Conservation (phyloP, 2,797 vertebrate species). For the Centropyge bicolor region DNA sequence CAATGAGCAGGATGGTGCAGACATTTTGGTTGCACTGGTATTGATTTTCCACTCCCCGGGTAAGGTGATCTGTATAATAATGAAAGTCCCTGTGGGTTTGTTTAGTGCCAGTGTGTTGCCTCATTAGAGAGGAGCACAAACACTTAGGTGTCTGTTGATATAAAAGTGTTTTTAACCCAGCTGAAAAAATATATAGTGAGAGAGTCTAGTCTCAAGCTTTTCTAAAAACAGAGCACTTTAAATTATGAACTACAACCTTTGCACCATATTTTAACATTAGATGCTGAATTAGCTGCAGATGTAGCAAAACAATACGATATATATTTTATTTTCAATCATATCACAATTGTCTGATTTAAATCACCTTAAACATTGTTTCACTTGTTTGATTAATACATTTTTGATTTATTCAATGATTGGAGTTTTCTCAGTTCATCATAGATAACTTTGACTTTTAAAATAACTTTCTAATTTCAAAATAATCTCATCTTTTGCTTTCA, state of each 20-base stretch:
- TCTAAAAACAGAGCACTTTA: neutral
- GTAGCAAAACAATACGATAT: no score
- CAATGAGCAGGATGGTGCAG: conserved; percentile 42
- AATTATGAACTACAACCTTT: no score
- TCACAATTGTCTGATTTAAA: neutral
- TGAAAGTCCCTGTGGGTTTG: conserved; percentile 59
- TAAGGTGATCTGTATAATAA: conserved; percentile 79
- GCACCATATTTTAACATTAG: no score
- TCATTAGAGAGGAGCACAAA: conserved; percentile 6
- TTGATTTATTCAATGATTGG: neutral
- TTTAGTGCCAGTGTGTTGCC: conserved; percentile 15
- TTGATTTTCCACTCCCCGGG: conserved; percentile 81
- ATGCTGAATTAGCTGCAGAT: no score
- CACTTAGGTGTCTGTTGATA: conserved; percentile 8
- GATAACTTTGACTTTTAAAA: neutral
- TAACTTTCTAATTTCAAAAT: neutral
- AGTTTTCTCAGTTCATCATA: neutral
- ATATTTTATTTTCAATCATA: no score
- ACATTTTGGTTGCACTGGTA: conserved; percentile 71
- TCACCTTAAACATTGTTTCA: neutral
- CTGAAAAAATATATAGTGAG: no score
- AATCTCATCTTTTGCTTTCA: neutral
- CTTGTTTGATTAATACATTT: neutral
- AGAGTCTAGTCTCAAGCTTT: no score
- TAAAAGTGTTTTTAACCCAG: neutral